phyloP scores from a whole-genome alignment of 1,140 invertebrate species.

The Brachionus calyciflorus region DNA sequence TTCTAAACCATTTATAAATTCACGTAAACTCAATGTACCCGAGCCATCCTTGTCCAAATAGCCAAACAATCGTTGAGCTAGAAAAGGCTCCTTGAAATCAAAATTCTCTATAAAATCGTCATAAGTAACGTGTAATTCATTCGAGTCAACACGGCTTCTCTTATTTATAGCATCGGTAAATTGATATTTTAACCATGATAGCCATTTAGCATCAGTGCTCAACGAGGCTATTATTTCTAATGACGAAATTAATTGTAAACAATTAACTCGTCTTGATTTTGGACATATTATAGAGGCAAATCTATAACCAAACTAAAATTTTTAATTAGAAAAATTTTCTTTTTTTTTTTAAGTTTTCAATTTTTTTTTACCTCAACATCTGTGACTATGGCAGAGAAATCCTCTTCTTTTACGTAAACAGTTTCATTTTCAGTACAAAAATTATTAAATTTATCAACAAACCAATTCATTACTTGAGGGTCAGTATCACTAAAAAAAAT shows the following conservation, averaged over 20 bases:
- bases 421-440: background rate
- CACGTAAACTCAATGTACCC: background rate
- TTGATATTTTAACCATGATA: slow-evolving; percentile 43
- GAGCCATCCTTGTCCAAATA: slow-evolving; percentile 39
- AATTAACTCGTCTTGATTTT: background rate
- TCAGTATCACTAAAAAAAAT: slow-evolving; percentile 19
- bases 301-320: slow-evolving; percentile 8
- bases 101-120: slow-evolving; percentile 20
- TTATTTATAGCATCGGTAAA: background rate
- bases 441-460: slow-evolving; percentile 41
- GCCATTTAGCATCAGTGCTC: slow-evolving; percentile 46
- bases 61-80: slow-evolving; percentile 28
- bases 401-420: background rate
- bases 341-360: too few relatives aligned
- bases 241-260: background rate
- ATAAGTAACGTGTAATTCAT: slow-evolving; percentile 18
- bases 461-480: slow-evolving; percentile 35
- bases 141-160: background rate
- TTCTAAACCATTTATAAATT: slow-evolving; percentile 36
- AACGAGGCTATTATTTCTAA: slow-evolving; percentile 37
- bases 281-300: slow-evolving; percentile 11
- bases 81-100: slow-evolving; percentile 40
- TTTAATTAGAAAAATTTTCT: background rate
- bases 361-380: slow-evolving; percentile 43
- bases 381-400: background rate